Base-by-base conservation (phyloP, 2,888 invertebrate genomes). In the Apamea crenata region DNA sequence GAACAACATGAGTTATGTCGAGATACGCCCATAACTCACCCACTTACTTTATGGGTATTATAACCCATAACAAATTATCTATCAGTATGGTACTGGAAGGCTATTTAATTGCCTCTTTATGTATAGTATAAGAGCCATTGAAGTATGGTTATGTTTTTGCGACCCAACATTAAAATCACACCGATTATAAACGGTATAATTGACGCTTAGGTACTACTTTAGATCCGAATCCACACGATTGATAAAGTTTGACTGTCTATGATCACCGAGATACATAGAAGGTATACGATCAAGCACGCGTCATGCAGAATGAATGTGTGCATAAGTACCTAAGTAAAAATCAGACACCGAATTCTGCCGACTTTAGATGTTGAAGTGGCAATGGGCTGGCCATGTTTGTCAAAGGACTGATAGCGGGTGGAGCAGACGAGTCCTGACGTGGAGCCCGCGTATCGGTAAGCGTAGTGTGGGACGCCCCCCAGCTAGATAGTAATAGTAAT, bases 1-100 rank as follows among this genome's bases (percentile, higher is more conserved):
- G 70, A 74, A 81, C 72, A 74, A 71, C 67, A 71, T 67, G 77
- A 74, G 77, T 85, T 82, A 80, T 82, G 61, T 82, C 36, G 50
- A 75, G 71, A 79, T 70, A 68, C 47, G 53, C 63, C 67, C 68
- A 82, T 85, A 85, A 78, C 65, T 82, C 69, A 70, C 68, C 36
- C 25, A 75, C 69, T 77, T 82, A 63, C 73, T 67, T 77, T 77
- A 77, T 50, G 50, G 66, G 56, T 71, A 65, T 67, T 72, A 77
- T 77, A 71, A 74, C 50, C 79, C 56, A 69, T 71, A 68, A 47
- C 67, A 21, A 61, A 68, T 83, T 83, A 61, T 61, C 67, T 61
- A 53, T 68, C 40, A 63, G 29, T 56, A 73, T 56, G 25, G 53
- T 75, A 40, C 4, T 72, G n/a, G 7, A 29, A 25, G 2, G 21